Evolutionary conservation across 2,888 invertebrate genomes (phyloP), one percentile per base, ranked within the genome.

Genomic region (Eumerus sabulonum): DNA sequence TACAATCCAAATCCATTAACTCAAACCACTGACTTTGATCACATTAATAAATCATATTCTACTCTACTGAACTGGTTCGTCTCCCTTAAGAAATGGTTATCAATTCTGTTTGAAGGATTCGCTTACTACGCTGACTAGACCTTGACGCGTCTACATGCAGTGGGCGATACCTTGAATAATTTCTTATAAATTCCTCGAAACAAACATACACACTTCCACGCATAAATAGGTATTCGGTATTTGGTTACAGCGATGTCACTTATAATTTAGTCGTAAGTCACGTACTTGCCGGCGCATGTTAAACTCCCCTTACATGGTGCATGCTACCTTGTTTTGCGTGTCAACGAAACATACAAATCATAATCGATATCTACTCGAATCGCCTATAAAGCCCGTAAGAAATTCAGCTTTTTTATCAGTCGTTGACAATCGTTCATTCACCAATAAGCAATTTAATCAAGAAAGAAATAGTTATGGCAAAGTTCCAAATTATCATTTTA

Each of bases 211-310:
- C 27, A 27, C 64, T 62, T 56, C 50, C 66, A 40, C 62, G 72
- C 67, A 72, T 77, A 63, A 72, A 56, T 76, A 67, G 27, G 27
- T 27, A 27, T 27, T 27, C 3, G 27, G 7, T 66, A 27, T 12
- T 48, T 72, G 56, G 54, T 27, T 62, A 7, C 38, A 40, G 38
- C 35, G 11, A 42, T 50, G 56, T 45, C 50, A 67, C 17, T 77
- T 50, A 77, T 72, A 77, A 72, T 77, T 77, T 72, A 72, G 62
- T 71, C 56, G 45, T 42, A 50, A 66, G 60, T 56, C 76, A 77
- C 76, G 76, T 77, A 77, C 38, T n/a, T 50, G 50, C 36, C 53
- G 66, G 56, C 64, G 50, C 71, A 71, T 59, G 64, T 44, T 64
- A n/a, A 14, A 38, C 42, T 42, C 60, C 42, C 62, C 76, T 44